These are phyloP conservation scores for Bombus balteatus DNA, from an alignment of 1,140 invertebrate genomes.

Conservation along the genomic window DNA sequence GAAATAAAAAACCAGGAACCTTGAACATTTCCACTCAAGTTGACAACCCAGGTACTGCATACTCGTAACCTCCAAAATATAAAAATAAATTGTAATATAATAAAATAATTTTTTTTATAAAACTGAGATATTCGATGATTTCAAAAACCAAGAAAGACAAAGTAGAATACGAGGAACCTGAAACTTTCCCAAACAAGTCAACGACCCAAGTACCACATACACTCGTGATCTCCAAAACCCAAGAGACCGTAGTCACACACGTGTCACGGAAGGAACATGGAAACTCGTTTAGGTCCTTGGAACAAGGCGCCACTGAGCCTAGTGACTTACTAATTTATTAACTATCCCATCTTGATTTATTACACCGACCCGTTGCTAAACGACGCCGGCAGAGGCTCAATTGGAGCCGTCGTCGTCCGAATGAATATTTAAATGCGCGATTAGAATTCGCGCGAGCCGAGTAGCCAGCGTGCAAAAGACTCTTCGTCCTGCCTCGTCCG, in stretches of 20 bases:
- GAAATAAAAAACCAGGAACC: too few species aligned
- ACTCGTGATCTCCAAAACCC: not conserved
- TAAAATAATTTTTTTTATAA: not conserved
- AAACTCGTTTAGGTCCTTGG: not conserved
- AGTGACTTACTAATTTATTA: constrained; percentile 8
- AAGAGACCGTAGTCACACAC: not conserved
- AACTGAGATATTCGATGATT: too few species aligned
- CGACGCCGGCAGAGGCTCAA: not conserved
- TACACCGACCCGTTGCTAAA: not conserved
- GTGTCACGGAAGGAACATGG: not conserved
- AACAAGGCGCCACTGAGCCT: not conserved
- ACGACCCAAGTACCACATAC: not conserved
- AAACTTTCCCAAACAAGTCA: not conserved
- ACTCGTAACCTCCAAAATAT: not conserved
- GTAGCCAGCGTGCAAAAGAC: not conserved
- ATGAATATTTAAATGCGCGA: constrained; percentile 47
- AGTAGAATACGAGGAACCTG: not conserved
- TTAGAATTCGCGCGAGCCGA: constrained; percentile 28
- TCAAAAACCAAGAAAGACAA: not conserved
- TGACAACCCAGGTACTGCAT: too few species aligned
- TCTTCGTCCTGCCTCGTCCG: not conserved
- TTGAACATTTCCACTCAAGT: too few species aligned
- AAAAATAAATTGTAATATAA: too few species aligned
- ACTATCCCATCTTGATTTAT: not conserved
- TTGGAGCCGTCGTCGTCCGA: constrained; percentile 5